Base-by-base conservation (phyloP, 2,797 vertebrate genomes). In the Rhinoraja longicauda region DNA sequence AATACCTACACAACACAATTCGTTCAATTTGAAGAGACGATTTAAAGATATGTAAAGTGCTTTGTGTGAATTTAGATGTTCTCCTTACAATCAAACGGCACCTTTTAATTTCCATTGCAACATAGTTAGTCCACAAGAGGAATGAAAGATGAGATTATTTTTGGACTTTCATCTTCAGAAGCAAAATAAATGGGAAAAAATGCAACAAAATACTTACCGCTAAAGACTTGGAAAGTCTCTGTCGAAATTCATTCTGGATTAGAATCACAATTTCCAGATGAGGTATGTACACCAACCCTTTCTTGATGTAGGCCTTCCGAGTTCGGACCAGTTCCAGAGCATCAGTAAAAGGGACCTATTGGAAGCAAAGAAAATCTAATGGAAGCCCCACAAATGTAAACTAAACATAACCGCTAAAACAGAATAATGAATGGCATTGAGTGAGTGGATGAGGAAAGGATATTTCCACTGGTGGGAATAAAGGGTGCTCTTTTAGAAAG, bases 301-400 rank as follows among this genome's bases (percentile, higher is more conserved):
- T 96, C 95, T 96, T 97, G 93, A 99, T 96, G 95, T 97, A 99
- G 88, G 99, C 98, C 95, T 96, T 99, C 94, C 98, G 97, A 93
- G 95, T 94, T 94, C 97, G 96, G 92, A 99, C 98, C 0, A 99
- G 97, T 96, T 99, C 99, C 94, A 98, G 95, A 76, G 98, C 98
- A 93, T 99, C 98, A 94, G 96, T 97, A 96, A 99, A 99, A 19
- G 97, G 98, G 94, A 99, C 97, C 99, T 99, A 95, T 93, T 93
- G 93, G 88, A 94, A 67, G 78, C 94, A 94, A 19, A 53, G 39
- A 76, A 90, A 94, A 93, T 19, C 21, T 17, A 72, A 21, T 73
- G 39, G 8, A 91, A 73, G 39, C 39, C 72, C 13, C 19, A 6
- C 39, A 75, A 92, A 75, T 10, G n/a, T 73, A 26, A 53, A 90